Evolutionary conservation across 2,888 invertebrate species (phyloP), one percentile per base, ranked within the genome.

Genomic region (Charanyca ferruginea): DNA sequence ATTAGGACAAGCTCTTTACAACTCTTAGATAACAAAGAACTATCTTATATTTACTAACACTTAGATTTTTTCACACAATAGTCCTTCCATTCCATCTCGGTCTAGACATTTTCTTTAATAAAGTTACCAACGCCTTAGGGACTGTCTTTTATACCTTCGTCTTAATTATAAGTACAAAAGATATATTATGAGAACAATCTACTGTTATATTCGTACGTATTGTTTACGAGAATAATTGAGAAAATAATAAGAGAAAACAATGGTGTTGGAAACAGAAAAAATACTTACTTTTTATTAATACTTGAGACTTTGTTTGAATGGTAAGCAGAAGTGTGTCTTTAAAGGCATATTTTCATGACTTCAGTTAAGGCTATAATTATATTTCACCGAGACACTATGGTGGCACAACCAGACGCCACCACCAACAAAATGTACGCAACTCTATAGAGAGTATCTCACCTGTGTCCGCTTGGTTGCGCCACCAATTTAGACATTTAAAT

Each of bases 121-220:
- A 74, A 57, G 45, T 73, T 52, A 52, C n/a, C 20, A 51, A 55
- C 52, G 67, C 70, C 74, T 58, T 20, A 53, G 74, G 58, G 75
- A 53, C n/a, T 22, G 47, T 20, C 49, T 66, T 51, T 57, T 74
- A 66, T 53, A 47, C 35, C 54, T 41, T 28, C 25, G 13, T 23
- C 38, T 74, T 74, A 67, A 70, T 70, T 70, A 70, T 74, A 58
- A 74, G 42, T 11, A 74, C 58, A 74, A 67, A 66, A 71, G 74
- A 66, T 55, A 52, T 54, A 73, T 52, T 47, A 66, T 1, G 20
- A 52, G 62, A 53, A 62, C 38, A 48, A 71, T 74, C 20, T n/a
- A 28, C 9, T 45, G 16, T 25, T 48, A 44, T 44, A 52, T 38
- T 48, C 16, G 49, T 38, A 53, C 16, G 49, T 45, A 44, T 59